These are phyloP conservation scores for Odontamblyopus rebecca DNA, from an alignment of 2,797 vertebrate genomes.

Conservation along the genomic window DNA sequence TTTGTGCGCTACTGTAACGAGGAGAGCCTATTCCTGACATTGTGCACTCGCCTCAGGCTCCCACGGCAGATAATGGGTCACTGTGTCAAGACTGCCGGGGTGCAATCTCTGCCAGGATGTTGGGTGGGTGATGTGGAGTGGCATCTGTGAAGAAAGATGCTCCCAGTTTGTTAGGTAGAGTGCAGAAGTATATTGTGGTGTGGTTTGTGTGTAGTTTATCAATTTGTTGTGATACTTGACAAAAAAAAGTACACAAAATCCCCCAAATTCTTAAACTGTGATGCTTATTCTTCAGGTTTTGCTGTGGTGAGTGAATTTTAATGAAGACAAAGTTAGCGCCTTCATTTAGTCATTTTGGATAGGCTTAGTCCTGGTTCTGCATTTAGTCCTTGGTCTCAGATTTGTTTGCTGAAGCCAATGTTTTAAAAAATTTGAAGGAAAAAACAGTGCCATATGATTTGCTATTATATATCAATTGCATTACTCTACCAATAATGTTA, in stretches of 20 bases:
- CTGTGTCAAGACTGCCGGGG: constrained; percentile 73
- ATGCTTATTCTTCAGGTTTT: background rate
- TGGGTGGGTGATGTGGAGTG: constrained; percentile 43
- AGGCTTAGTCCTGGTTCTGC: background rate
- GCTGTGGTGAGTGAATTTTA: background rate
- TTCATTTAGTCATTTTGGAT: background rate
- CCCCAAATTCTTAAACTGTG: background rate
- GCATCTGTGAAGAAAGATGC: constrained; percentile 34
- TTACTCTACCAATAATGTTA: background rate
- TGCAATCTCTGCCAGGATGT: constrained; percentile 60
- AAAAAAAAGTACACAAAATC: background rate
- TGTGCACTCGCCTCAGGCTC: constrained; percentile 65
- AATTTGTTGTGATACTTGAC: background rate
- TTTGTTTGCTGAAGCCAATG: background rate
- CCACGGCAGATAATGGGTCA: constrained; percentile 73
- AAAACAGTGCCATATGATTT: background rate
- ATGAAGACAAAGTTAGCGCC: background rate
- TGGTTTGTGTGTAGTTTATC: background rate
- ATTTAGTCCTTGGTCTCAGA: no score
- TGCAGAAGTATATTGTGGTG: background rate
- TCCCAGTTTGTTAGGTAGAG: constrained; percentile 27
- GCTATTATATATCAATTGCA: no score
- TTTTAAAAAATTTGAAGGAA: background rate
- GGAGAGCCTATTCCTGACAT: constrained; percentile 56
- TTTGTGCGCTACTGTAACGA: constrained; percentile 47